Evolutionary conservation across 1,140 invertebrate genomes (phyloP).

Genomic region (Drosophila bipectinata): DNA sequence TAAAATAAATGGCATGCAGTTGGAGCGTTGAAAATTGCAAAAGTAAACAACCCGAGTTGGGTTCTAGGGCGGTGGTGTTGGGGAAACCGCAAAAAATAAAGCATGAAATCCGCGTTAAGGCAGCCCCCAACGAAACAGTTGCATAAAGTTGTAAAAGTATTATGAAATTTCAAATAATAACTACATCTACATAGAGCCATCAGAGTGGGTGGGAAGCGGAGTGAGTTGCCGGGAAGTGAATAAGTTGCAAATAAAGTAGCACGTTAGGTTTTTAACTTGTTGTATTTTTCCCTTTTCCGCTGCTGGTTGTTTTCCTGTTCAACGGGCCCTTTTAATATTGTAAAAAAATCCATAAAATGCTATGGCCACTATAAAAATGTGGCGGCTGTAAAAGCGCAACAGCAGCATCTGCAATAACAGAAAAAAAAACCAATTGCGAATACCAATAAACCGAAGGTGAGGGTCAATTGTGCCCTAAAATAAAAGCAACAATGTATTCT

Average conservation of each 20-base stretch:
- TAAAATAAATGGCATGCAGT: constrained; percentile 80
- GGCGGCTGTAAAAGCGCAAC: constrained; percentile 46
- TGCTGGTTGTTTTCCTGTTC: constrained; percentile 33
- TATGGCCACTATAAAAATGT: constrained; percentile 69
- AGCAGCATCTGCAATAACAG: constrained; percentile 29
- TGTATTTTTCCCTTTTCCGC: constrained; percentile 13
- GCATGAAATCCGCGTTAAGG: constrained; percentile 76
- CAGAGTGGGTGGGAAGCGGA: not conserved
- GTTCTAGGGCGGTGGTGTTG: constrained; percentile 12
- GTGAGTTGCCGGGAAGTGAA: constrained; percentile 57
- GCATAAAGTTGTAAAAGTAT: constrained; percentile 82
- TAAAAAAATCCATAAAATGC: constrained; percentile 66
- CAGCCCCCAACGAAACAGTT: constrained; percentile 63
- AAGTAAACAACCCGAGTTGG: constrained; percentile 69
- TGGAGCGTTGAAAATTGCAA: constrained; percentile 79
- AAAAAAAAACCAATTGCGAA: not conserved
- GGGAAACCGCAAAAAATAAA: constrained; percentile 50
- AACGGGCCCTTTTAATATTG: constrained; percentile 56
- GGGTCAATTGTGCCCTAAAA: constrained; percentile 2
- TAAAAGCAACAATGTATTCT: constrained; percentile 15
- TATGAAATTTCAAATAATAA: constrained; percentile 82
- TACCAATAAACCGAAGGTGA: constrained; percentile 47
- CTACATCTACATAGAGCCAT: constrained; percentile 62
- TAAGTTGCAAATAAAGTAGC: constrained; percentile 69
- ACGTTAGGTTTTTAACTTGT: constrained; percentile 50